Evolutionary conservation across 2,797 vertebrate species (phyloP).

Genomic region (Periparus ater): DNA sequence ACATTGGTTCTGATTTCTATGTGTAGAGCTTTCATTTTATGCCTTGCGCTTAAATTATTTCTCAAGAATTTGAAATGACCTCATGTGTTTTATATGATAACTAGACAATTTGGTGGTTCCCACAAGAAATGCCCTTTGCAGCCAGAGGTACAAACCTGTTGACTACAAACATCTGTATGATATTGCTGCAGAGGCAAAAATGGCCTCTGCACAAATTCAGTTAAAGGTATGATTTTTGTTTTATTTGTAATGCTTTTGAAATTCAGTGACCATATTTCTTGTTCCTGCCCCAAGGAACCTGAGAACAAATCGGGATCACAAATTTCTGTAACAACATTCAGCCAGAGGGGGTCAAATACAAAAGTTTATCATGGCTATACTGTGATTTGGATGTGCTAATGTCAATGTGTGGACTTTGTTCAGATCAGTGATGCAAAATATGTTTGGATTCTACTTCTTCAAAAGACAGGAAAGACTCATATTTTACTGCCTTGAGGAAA

Average conservation of each 20-base stretch:
- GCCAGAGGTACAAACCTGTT: slow-evolving; percentile 81
- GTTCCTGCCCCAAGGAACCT: background rate
- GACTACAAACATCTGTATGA: slow-evolving; percentile 83
- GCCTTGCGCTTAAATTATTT: background rate
- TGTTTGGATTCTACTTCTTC: background rate
- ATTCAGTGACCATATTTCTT: background rate
- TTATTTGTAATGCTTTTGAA: background rate
- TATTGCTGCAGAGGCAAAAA: slow-evolving; percentile 81
- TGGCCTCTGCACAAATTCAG: slow-evolving; percentile 78
- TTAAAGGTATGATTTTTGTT: slow-evolving; percentile 81
- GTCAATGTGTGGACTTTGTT: background rate
- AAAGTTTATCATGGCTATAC: background rate
- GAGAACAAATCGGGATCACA: background rate
- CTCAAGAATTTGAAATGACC: background rate
- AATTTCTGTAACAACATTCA: background rate
- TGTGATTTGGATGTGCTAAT: background rate
- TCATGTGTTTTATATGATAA: slow-evolving; percentile 51
- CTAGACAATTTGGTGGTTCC: slow-evolving; percentile 78
- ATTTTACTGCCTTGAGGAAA: background rate
- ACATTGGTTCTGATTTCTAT: background rate
- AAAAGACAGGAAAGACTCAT: background rate
- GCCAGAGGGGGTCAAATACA: background rate
- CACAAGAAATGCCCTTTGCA: slow-evolving; percentile 78
- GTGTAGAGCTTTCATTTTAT: background rate
- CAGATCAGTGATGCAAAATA: background rate